A percentile compares a stretch with the other conserved stretches of the same genome.
These are phyloP conservation scores for Ceyx melanurus DNA, from an alignment of 2,113 vertebrate genomes.

Conservation along the genomic window DNA sequence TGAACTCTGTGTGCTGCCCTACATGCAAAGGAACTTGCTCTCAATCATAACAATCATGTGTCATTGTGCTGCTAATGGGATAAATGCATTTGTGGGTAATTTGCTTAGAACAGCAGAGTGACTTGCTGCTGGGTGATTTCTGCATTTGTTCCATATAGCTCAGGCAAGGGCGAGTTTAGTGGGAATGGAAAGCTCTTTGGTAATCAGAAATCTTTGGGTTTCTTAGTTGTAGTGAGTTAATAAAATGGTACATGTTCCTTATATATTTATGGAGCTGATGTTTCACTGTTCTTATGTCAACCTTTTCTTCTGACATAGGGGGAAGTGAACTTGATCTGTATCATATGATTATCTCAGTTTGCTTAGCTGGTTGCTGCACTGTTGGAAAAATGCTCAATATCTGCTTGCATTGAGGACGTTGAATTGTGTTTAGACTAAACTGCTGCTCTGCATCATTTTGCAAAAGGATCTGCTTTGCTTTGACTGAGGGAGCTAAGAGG, in stretches of 20 bases:
- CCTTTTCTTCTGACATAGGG: not conserved
- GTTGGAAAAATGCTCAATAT: not conserved
- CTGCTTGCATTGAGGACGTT: not conserved
- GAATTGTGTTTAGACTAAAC: not conserved
- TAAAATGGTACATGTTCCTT: not conserved
- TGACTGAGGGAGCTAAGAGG: not conserved
- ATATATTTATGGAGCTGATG: not conserved
- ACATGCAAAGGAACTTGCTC: not conserved
- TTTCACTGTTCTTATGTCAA: not conserved
- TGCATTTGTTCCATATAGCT: not conserved
- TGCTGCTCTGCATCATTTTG: not conserved
- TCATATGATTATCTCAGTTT: not conserved
- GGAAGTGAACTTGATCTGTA: not conserved
- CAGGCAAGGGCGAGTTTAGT: not conserved
- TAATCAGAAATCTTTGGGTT: not conserved
- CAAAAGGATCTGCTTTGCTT: not conserved
- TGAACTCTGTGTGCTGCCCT: not conserved
- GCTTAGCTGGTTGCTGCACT: not conserved
- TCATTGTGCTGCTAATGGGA: not conserved
- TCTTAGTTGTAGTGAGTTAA: not conserved
- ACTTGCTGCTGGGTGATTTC: rapidly evolving
- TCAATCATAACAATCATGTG: not conserved
- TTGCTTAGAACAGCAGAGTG: not conserved
- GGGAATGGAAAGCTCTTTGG: rapidly evolving
- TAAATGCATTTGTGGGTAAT: not conserved